These are phyloP conservation scores for Drosophila ezoana DNA, from an alignment of 2,888 invertebrate genomes.

Conservation along the genomic window DNA sequence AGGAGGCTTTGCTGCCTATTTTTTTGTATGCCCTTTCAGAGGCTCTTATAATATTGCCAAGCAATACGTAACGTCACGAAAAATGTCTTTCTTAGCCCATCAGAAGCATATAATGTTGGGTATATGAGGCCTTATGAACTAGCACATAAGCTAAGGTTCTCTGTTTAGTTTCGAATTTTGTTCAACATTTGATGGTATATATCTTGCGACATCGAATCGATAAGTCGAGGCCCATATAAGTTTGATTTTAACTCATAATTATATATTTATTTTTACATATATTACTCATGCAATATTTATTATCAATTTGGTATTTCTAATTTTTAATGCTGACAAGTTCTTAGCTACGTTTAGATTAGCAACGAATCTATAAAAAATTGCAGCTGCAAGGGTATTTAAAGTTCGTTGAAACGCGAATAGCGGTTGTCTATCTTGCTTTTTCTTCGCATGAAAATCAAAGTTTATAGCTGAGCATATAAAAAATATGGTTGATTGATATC, in stretches of 20 bases:
- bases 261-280: too few species aligned
- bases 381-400: slow-evolving; percentile 11
- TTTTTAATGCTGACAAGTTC: neutral
- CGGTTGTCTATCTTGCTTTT: neutral
- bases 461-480: slow-evolving; percentile 58
- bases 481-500: slow-evolving; percentile 71
- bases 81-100: neutral
- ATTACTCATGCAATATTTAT: too few species aligned
- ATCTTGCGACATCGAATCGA: too few species aligned
- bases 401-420: neutral
- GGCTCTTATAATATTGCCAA: neutral
- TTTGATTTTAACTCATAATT: too few species aligned
- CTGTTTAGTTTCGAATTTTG: too few species aligned
- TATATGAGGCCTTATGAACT: too few species aligned
- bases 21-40: slow-evolving; percentile 23
- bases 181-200: too few species aligned
- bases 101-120: neutral
- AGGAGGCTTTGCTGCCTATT: slow-evolving; percentile 46
- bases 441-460: slow-evolving; percentile 52
- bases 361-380: neutral
- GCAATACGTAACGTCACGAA: neutral
- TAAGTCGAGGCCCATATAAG: too few species aligned
- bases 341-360: too few species aligned
- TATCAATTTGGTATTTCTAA: too few species aligned
- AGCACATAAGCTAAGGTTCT: too few species aligned